These are phyloP conservation scores for Nephila pilipes DNA, from an alignment of 1,140 invertebrate species.

Conservation along the genomic window DNA sequence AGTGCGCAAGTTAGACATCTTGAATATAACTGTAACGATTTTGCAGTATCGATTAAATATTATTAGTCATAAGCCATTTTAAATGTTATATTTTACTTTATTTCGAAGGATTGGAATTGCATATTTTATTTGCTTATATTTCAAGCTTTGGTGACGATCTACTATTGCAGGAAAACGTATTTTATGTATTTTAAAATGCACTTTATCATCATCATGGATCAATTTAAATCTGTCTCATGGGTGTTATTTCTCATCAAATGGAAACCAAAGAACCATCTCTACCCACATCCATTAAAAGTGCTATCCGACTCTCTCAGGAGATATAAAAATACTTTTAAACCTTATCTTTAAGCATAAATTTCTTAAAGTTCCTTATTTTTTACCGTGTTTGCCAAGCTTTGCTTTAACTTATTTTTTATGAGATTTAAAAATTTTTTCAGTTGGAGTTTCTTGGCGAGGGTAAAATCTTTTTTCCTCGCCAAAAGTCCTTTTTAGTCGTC, in stretches of 20 bases:
- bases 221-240: conserved; percentile 47
- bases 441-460: neutral
- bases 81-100: neutral
- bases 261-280: conserved; percentile 45
- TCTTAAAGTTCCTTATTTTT: neutral
- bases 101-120: neutral
- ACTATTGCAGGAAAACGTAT: neutral
- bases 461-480: neutral
- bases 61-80: too few species aligned
- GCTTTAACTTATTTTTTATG: neutral
- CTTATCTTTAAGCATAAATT: conserved; percentile 60
- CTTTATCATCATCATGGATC: conserved; percentile 62
- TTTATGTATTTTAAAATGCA: conserved; percentile 66
- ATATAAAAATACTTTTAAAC: conserved; percentile 70
- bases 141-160: neutral
- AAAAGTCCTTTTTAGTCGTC: neutral
- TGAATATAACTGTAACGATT: too few species aligned
- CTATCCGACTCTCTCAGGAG: conserved; percentile 32
- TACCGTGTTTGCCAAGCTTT: neutral
- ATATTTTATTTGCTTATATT: neutral
- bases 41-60: too few species aligned
- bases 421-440: conserved; percentile 15
- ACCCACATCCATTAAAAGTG: conserved; percentile 59
- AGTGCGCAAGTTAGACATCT: too few species aligned
- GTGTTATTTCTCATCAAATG: conserved; percentile 56